Base-by-base conservation (phyloP, 2,888 invertebrate genomes). In the Lasioglossum pauxillum region DNA sequence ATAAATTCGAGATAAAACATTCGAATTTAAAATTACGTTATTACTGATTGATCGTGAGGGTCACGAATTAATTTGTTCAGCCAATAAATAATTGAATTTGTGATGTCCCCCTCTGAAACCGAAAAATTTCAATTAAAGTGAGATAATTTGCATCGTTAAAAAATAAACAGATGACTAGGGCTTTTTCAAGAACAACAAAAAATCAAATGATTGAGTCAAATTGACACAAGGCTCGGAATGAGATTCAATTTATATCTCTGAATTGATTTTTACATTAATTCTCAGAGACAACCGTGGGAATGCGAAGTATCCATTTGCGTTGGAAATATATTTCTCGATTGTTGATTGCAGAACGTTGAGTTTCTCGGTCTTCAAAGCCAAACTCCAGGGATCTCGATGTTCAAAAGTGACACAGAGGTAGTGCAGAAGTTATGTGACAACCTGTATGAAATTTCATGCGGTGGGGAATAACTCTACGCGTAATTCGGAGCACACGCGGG, bases 391-490 rank as follows among this genome's bases (percentile, higher is more conserved):
- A 73, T 31, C 27, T 16, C 73, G 19, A 46, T 46, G 46, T 49
- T 49, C 12, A 4, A 27, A 72, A 72, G 27, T 27, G 72, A 44
- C 71, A 27, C 8, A 44, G 73, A 71, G 23, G 19, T 23, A 23
- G 46, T 4, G 71, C 72, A 49, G 46, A 46, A 46, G 73, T 73
- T 73, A 73, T 31, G 31, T 19, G 46, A 44, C 73, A 73, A 73
- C 73, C 46, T 73, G 19, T 46, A 73, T 41, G 31, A 73, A 73
- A 73, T 46, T 46, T 73, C 73, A 44, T 46, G 46, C 73, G 46
- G 46, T 31, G 31, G 49, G 27, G 73, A 31, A 10, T 31, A 46
- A 31, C 46, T 46, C 46, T 73, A 46, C 31, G 19, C 31, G 46
- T 35, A 73, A 46, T 73, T 73, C 73, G 19, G 19, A 46, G 31